Conservation (phyloP, 1,140 invertebrate genomes). For the Portunus trituberculatus region DNA sequence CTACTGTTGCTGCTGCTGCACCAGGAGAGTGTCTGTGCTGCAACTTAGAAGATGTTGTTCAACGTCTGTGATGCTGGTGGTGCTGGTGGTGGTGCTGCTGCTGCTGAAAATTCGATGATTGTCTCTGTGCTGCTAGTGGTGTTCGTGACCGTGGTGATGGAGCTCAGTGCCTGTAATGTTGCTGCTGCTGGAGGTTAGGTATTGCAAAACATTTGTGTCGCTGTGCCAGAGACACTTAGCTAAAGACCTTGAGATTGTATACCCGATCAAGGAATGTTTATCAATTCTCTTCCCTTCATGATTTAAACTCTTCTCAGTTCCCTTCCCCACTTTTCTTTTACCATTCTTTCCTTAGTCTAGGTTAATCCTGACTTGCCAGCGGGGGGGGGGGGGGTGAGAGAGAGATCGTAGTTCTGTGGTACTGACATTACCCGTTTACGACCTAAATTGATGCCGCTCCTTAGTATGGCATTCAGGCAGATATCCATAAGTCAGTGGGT, state of each 20-base stretch:
- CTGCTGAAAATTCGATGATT: too few relatives aligned
- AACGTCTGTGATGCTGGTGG: too few relatives aligned
- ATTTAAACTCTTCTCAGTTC: background rate
- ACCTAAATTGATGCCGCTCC: background rate
- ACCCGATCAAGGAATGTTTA: background rate
- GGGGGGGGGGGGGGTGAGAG: too few relatives aligned
- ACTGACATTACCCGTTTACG: background rate
- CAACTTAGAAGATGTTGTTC: too few relatives aligned
- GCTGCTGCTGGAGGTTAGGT: too few relatives aligned
- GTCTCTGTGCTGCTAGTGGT: background rate
- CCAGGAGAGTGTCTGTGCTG: too few relatives aligned
- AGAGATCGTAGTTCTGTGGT: background rate
- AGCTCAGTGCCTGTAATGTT: too few relatives aligned
- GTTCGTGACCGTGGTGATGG: background rate
- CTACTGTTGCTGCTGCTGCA: too few relatives aligned
- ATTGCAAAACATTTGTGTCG: too few relatives aligned
- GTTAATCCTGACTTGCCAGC: background rate
- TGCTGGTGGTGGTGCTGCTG: too few relatives aligned
- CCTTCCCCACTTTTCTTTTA: background rate
- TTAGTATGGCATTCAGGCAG: background rate
- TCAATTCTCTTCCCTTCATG: background rate
- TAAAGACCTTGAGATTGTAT: background rate
- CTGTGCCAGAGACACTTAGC: background rate
- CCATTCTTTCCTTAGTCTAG: background rate
- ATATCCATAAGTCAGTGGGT: constrained; percentile 12